phyloP scores from a whole-genome alignment of 2,888 invertebrate genomes.

The Macrophya annulata region DNA sequence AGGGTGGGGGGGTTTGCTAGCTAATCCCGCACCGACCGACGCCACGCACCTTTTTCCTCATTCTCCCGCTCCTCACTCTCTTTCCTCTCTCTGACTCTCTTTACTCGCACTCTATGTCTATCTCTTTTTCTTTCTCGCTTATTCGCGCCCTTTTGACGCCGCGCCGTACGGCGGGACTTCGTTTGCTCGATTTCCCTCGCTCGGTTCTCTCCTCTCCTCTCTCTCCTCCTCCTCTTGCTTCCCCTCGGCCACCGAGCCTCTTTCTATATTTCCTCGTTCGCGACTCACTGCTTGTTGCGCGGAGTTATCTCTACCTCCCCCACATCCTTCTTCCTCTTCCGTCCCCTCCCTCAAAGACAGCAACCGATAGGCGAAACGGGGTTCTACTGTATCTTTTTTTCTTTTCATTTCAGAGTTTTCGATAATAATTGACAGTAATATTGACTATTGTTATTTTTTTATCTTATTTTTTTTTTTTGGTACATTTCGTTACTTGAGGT shows the following conservation, averaged over 20 bases:
- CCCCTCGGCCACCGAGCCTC: background rate
- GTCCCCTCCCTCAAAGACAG: accelerated
- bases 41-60: conserved; percentile 19
- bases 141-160: conserved; percentile 40
- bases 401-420: background rate
- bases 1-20: background rate
- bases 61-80: background rate
- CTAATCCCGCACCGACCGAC: conserved; percentile 34
- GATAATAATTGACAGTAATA: background rate
- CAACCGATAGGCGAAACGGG: background rate
- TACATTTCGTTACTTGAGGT: background rate
- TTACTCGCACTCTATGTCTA: conserved; percentile 30
- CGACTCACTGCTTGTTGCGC: conserved; percentile 16
- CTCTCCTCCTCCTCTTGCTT: too few relatives aligned
- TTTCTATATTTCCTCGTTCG: background rate
- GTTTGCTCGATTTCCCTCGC: conserved; percentile 45
- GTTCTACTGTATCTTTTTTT: background rate
- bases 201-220: background rate
- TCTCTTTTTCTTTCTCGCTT: conserved; percentile 50
- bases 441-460: background rate
- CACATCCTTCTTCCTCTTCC: background rate
- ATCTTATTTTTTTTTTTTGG: background rate
- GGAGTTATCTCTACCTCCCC: background rate
- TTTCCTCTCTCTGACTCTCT: conserved; percentile 3
- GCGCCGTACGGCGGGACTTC: background rate